These are phyloP conservation scores for Astreopora myriophthalma DNA, from an alignment of 64 coral and sea anemone genomes.

Conservation along the genomic window DNA sequence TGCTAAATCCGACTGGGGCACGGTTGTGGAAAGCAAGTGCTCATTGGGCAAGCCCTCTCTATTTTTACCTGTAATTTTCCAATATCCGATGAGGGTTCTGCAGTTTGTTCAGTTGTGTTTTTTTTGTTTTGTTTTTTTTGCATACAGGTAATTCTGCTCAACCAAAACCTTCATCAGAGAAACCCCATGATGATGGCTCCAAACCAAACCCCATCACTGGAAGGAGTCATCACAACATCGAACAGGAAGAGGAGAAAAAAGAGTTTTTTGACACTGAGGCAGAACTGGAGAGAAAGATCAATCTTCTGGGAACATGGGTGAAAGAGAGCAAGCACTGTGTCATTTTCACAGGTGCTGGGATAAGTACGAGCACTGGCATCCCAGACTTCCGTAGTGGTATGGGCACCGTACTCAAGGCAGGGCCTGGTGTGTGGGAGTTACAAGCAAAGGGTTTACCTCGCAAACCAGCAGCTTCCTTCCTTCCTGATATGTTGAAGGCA, in stretches of 20 bases:
- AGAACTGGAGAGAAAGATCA: conserved; percentile 67
- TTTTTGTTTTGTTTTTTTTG: not conserved
- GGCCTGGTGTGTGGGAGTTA: conserved; percentile 82
- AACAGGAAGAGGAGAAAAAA: conserved; percentile 78
- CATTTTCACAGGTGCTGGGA: conserved; percentile 78
- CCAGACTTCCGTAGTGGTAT: conserved; percentile 83
- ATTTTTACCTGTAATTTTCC: too few relatives aligned
- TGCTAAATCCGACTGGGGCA: too few relatives aligned
- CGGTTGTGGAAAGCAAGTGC: too few relatives aligned
- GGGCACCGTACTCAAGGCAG: conserved; percentile 81
- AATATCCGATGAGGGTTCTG: too few relatives aligned
- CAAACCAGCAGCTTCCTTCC: not conserved
- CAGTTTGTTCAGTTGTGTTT: too few relatives aligned
- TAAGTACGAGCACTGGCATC: conserved; percentile 88
- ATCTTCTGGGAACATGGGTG: conserved; percentile 70
- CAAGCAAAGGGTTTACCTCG: conserved; percentile 64
- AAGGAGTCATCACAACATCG: conserved; percentile 68
- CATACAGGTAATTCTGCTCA: not conserved
- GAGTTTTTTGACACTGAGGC: conserved; percentile 72
- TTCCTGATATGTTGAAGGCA: conserved; percentile 1
- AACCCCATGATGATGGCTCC: not conserved
- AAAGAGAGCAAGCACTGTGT: conserved; percentile 76
- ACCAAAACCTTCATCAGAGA: not conserved
- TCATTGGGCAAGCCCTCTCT: too few relatives aligned
- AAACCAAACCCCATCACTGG: not conserved